A percentile compares a stretch with the other conserved stretches of the same genome.
These are phyloP conservation scores for Apodemus agrarius DNA, from an alignment of 2,797 vertebrate species.

Conservation along the genomic window DNA sequence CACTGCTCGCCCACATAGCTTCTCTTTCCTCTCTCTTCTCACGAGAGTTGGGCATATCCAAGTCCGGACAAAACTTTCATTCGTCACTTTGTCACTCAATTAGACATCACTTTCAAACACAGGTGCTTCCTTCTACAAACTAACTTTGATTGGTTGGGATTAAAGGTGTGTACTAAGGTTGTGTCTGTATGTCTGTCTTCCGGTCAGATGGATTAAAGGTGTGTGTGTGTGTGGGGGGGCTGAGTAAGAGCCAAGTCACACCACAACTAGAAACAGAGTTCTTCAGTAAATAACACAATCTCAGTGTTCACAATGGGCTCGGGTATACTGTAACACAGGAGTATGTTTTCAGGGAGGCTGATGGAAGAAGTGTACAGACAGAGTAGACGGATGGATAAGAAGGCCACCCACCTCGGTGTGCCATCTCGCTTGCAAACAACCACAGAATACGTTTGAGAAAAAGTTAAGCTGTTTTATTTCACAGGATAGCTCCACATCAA, in stretches of 20 bases:
- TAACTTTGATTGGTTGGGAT: not conserved
- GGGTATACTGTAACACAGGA: not conserved
- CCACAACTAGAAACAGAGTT: not conserved
- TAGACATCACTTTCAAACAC: not conserved
- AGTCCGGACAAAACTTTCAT: not conserved
- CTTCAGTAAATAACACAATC: not conserved
- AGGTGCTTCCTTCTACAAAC: not conserved
- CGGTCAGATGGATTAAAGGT: not conserved
- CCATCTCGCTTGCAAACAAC: constrained; percentile 66
- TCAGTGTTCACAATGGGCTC: not conserved
- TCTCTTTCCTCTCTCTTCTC: not conserved
- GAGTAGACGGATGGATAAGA: not conserved
- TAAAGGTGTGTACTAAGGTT: not conserved
- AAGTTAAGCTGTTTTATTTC: constrained; percentile 95
- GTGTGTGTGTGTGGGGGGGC: too few species aligned
- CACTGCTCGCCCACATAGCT: not conserved
- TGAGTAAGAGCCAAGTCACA: not conserved
- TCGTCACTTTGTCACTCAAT: not conserved
- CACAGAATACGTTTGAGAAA: constrained; percentile 83
- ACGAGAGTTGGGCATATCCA: not conserved
- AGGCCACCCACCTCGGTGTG: rapidly evolving
- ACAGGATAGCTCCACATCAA: constrained; percentile 93
- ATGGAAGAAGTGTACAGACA: not conserved
- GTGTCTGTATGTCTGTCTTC: not conserved
- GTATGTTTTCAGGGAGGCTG: not conserved